Evolutionary conservation across 2,113 vertebrate species (phyloP).

Genomic region (Phalacrocorax brasilianus): DNA sequence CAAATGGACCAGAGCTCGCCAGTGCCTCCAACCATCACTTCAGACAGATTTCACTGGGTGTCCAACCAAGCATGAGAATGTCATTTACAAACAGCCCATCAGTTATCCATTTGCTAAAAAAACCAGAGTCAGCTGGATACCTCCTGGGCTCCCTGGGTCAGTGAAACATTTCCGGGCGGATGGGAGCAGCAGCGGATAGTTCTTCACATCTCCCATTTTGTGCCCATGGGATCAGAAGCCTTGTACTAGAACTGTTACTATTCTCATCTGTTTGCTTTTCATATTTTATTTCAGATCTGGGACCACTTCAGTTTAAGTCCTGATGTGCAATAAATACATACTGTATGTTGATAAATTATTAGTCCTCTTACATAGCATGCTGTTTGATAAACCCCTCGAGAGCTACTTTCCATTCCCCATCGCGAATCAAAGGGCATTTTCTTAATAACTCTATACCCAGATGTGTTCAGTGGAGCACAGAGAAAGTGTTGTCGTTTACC

Average conservation of each 20-base stretch:
- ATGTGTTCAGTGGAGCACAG: background rate
- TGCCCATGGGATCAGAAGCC: background rate
- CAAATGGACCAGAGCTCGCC: background rate
- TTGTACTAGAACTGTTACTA: background rate
- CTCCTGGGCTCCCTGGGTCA: constrained; percentile 1
- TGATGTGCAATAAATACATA: background rate
- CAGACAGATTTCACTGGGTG: background rate
- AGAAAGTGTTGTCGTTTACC: background rate
- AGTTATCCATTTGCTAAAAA: background rate
- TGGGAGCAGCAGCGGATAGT: background rate
- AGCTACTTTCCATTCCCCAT: background rate
- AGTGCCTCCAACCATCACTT: background rate
- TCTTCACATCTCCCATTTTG: background rate
- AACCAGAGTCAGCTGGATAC: background rate
- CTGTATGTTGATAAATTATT: background rate
- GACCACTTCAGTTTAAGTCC: background rate
- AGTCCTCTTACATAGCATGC: background rate
- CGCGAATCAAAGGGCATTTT: background rate
- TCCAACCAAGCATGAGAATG: background rate
- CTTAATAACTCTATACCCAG: background rate
- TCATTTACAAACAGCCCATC: background rate
- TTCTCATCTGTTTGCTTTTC: background rate
- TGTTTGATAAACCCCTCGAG: background rate
- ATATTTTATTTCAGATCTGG: background rate
- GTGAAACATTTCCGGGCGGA: background rate